A percentile compares a stretch with the other conserved stretches of the same genome.
Evolutionary conservation across 2,797 vertebrate genomes (phyloP).

Genomic region (Sylvilagus floridanus): DNA sequence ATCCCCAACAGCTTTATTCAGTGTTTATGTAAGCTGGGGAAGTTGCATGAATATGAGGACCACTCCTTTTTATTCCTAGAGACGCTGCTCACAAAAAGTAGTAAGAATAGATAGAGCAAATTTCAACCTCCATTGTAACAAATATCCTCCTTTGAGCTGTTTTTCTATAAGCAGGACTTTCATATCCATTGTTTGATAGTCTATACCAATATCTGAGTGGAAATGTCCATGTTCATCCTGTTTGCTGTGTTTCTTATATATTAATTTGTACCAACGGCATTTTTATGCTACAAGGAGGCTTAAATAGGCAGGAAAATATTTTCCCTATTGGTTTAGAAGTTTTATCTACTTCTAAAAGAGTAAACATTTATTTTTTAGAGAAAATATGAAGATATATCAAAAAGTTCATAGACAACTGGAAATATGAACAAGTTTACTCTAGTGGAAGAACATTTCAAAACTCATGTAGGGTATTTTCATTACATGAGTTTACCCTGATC

Average conservation of each 20-base stretch:
- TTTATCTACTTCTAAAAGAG: slow-evolving; percentile 2
- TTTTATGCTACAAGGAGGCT: not conserved
- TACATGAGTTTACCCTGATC: too few species aligned
- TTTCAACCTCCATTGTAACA: slow-evolving; percentile 32
- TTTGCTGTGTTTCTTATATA: not conserved
- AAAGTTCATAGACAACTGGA: too few species aligned
- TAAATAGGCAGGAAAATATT: not conserved
- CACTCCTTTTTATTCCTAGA: slow-evolving; percentile 45
- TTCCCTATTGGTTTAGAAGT: not conserved
- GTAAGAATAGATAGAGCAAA: not conserved
- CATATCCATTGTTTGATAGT: not conserved
- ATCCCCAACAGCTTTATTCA: slow-evolving; percentile 89
- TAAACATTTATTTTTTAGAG: not conserved
- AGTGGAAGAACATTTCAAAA: too few species aligned
- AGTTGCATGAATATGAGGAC: slow-evolving; percentile 71
- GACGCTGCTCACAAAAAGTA: not conserved
- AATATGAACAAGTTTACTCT: too few species aligned
- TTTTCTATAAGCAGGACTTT: not conserved
- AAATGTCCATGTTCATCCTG: not conserved
- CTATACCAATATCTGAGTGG: not conserved
- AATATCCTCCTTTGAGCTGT: not conserved
- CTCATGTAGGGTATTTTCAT: too few species aligned
- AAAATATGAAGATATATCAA: not conserved
- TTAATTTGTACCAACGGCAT: not conserved
- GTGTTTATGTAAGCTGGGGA: slow-evolving; percentile 85